A percentile compares a stretch with the other conserved stretches of the same genome.
Evolutionary conservation across 2,797 vertebrate genomes (phyloP).

Genomic region (Artibeus jamaicensis): DNA sequence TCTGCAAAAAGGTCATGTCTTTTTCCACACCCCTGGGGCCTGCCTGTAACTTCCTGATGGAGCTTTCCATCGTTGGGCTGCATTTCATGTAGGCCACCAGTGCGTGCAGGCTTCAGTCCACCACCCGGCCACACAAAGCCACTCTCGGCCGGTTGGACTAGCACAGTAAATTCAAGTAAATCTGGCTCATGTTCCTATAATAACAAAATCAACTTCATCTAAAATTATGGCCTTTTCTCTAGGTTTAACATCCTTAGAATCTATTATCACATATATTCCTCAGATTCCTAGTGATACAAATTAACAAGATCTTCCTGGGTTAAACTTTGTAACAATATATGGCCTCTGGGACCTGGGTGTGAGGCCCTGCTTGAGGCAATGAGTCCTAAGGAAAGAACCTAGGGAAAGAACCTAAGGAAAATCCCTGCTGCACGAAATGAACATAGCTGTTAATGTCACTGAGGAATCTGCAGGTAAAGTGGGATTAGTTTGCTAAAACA

Average conservation of each 20-base stretch:
- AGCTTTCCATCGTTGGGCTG: not conserved
- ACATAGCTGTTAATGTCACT: not conserved
- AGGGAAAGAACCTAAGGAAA: too few species aligned
- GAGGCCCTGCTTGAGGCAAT: not conserved
- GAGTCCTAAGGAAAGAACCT: not conserved
- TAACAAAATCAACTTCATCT: not conserved
- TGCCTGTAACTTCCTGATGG: not conserved
- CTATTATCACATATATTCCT: not conserved
- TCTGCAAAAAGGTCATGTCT: not conserved
- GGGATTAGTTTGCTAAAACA: not conserved
- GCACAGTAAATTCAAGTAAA: not conserved
- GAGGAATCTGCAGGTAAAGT: not conserved
- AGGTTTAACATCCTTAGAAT: not conserved
- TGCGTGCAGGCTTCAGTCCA: not conserved
- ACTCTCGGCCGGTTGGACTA: not conserved
- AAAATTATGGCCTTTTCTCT: not conserved
- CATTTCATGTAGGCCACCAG: not conserved
- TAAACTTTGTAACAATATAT: not conserved
- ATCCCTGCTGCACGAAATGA: not conserved
- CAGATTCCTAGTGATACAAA: not conserved
- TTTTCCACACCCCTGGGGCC: not conserved
- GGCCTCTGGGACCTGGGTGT: accelerated
- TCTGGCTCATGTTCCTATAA: not conserved
- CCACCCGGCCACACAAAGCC: not conserved
- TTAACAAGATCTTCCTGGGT: not conserved